Evolutionary conservation across 2,113 vertebrate species (phyloP).

Genomic region (Campylomormyrus tamandua): DNA sequence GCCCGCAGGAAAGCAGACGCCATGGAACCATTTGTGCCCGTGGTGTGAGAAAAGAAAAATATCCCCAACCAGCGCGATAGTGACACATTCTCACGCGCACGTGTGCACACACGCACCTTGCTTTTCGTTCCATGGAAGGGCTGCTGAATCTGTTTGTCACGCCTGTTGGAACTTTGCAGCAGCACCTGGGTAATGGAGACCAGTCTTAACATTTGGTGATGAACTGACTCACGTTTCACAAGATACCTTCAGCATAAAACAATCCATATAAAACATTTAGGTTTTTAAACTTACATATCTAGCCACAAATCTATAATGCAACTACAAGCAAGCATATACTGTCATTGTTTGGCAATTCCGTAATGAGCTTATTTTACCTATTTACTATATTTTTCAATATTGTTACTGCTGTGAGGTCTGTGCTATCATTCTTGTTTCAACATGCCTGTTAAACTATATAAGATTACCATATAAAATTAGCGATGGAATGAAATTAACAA

Average conservation of each 20-base stretch:
- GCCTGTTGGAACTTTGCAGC: neutral
- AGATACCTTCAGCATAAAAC: neutral
- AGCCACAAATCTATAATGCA: neutral
- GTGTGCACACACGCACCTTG: neutral
- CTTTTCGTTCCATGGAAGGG: constrained; percentile 5
- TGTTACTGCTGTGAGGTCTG: neutral
- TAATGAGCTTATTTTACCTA: neutral
- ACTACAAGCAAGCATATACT: neutral
- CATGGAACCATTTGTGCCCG: neutral
- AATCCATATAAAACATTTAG: neutral
- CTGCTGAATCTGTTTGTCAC: constrained; percentile 1
- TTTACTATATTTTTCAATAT: neutral
- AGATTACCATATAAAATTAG: neutral
- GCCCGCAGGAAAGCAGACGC: neutral
- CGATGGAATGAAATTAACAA: neutral
- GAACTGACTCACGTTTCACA: neutral
- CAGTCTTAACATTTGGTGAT: neutral
- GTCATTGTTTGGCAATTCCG: neutral
- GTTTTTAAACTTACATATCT: neutral
- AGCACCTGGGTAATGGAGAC: neutral
- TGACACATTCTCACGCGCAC: constrained; percentile 6
- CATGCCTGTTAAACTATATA: neutral
- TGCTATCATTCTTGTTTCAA: neutral
- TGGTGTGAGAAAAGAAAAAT: neutral
- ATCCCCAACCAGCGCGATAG: neutral